Conservation (phyloP, 2,888 invertebrate genomes). For the Phorcus lineatus region DNA sequence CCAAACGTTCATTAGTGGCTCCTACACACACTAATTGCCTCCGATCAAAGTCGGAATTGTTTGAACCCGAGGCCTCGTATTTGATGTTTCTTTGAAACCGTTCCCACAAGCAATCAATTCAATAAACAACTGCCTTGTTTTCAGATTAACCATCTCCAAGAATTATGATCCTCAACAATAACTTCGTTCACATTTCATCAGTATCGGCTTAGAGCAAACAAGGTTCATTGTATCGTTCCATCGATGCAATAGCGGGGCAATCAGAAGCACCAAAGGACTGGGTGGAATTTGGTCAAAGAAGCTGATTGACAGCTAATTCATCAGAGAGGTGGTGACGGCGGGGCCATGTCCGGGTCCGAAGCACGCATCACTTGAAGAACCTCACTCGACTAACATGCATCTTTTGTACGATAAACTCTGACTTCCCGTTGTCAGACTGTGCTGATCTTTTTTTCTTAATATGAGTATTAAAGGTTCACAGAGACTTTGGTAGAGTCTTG, state of each 20-base stretch:
- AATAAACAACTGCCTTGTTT: neutral
- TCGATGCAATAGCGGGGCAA: neutral
- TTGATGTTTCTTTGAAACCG: no score
- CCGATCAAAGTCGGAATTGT: no score
- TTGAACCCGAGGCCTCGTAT: no score
- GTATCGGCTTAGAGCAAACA: neutral
- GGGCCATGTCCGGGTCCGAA: neutral
- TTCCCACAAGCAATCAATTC: neutral
- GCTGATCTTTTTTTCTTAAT: no score
- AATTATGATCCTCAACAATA: neutral
- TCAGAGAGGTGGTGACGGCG: neutral
- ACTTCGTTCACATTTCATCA: neutral
- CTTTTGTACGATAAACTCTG: no score
- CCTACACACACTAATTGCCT: no score
- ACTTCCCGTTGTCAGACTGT: no score
- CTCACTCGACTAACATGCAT: no score
- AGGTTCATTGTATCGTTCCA: neutral
- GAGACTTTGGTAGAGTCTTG: no score
- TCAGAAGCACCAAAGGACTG: neutral
- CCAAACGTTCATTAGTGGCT: no score
- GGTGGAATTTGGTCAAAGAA: neutral
- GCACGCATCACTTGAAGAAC: no score
- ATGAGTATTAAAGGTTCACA: no score
- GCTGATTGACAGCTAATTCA: conserved; percentile 1
- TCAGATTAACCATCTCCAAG: neutral